Conservation (phyloP, 2,113 vertebrate species). For the Tamias sibiricus region DNA sequence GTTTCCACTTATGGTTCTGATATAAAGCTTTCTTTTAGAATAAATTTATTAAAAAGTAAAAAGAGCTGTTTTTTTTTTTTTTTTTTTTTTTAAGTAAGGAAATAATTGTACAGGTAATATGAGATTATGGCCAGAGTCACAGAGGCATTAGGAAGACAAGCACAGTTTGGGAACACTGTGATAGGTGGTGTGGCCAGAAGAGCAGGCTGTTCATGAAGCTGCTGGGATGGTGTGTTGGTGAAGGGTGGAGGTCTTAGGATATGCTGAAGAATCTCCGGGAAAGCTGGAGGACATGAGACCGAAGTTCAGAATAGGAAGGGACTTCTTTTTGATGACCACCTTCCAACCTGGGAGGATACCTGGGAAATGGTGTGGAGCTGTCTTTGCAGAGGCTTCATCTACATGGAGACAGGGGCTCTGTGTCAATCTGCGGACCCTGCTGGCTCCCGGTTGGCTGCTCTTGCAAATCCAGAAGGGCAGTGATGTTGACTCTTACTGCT, state of each 20-base stretch:
- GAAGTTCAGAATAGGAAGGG: background rate
- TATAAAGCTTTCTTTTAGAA: constrained; percentile 49
- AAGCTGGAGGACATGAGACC: background rate
- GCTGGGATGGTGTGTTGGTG: background rate
- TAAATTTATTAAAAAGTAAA: background rate
- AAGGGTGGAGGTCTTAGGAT: background rate
- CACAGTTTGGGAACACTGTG: background rate
- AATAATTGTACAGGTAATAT: background rate
- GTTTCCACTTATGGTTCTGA: constrained; percentile 25
- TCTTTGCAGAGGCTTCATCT: accelerated
- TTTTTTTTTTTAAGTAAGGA: background rate
- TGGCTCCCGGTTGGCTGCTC: too few species aligned
- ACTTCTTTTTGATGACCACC: accelerated
- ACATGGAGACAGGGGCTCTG: background rate
- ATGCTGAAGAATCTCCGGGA: background rate
- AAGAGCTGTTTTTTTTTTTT: background rate
- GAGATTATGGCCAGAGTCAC: background rate
- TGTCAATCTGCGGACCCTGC: accelerated
- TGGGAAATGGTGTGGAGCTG: accelerated
- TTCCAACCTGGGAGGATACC: background rate
- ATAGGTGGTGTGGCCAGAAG: accelerated
- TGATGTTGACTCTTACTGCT: accelerated
- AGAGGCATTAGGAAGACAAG: background rate
- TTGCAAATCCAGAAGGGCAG: accelerated
- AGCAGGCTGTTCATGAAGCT: background rate